Evolutionary conservation across 2,888 invertebrate species (phyloP), one percentile per base, ranked within the genome.

Genomic region (Calliopum simillimum): DNA sequence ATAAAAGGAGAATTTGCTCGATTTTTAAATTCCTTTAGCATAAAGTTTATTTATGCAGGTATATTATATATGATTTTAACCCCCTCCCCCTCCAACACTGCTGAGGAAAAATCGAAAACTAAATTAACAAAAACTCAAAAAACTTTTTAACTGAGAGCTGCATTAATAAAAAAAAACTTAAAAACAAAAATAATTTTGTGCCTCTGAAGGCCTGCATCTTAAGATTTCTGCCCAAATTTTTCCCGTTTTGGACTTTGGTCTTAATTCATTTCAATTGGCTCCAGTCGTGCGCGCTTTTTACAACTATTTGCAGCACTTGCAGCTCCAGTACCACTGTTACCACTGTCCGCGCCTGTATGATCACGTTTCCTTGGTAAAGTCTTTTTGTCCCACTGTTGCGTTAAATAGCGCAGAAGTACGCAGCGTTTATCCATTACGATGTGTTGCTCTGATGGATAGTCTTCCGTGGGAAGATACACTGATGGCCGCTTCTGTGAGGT

Each of bases 361-460:
- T 84, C 84, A 11, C 84, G 79, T 68, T 84, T 84, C 4, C 84
- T 77, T 33, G 85, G 83, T 91, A 81, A 72, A 3, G 81, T 81
- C 90, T 95, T 95, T 88, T 96, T 97, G 84, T 97, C 97, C 95
- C 96, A 97, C 86, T 96, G 96, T 81, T 97, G 96, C 80, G 97
- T 97, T 75, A 98, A 89, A 87, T 96, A 98, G 87, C 97, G 91
- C 80, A 98, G 87, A 71, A 98, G 88, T 81, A 98, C 97, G 84
- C 96, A 97, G 61, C 96, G 95, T 87, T 96, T 97, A 87, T 98
- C 98, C 82, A 97, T 96, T 55, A 97, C 97, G 83, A 98, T 98
- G 79, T 97, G 95, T 94, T 97, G 97, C 87, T 97, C 96, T 64
- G 96, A 93, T 76, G 97, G 95, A 84, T 93, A 93, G 82, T 97